phyloP scores from a whole-genome alignment of 92 coral and sea anemone genomes.

The Zoanthus sansibaricus region DNA sequence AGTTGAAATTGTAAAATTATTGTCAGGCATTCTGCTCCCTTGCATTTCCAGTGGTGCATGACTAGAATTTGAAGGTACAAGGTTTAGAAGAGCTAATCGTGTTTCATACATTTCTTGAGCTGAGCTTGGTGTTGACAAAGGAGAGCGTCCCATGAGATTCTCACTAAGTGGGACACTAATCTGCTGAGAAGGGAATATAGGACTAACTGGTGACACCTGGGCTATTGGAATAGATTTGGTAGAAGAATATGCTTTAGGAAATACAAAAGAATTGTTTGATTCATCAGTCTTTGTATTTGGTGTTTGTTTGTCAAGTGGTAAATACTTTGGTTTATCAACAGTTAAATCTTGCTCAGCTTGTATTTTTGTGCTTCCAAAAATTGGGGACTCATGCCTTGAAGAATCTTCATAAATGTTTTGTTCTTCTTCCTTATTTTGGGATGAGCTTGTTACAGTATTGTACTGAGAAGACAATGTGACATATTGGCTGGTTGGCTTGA shows the following conservation, averaged over 20 bases:
- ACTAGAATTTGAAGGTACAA: conserved; percentile 62
- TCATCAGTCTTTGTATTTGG: conserved; percentile 30
- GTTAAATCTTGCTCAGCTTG: conserved; percentile 43
- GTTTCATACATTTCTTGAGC: conserved; percentile 98
- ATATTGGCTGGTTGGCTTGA: neutral
- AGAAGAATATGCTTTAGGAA: conserved; percentile 59
- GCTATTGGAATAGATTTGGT: conserved; percentile 79
- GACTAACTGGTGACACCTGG: conserved; percentile 87
- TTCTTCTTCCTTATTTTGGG: neutral
- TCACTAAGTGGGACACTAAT: conserved; percentile 46
- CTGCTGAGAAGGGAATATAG: conserved; percentile 45
- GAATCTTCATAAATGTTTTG: conserved; percentile 1
- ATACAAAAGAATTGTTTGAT: conserved; percentile 40
- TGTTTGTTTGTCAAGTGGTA: conserved; percentile 24
- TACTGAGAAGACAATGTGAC: neutral
- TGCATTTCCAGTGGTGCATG: neutral
- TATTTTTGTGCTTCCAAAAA: conserved; percentile 44
- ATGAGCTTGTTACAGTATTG: neutral
- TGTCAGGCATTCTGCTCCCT: neutral
- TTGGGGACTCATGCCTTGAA: neutral
- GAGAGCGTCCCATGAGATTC: conserved; percentile 48
- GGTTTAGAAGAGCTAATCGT: conserved; percentile 89
- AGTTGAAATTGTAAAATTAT: neutral
- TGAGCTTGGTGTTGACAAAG: conserved; percentile 79
- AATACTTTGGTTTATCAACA: conserved; percentile 26